Evolutionary conservation across 2,888 invertebrate species (phyloP), one percentile per base, ranked within the genome.

Genomic region (Falcaria lacertinaria): DNA sequence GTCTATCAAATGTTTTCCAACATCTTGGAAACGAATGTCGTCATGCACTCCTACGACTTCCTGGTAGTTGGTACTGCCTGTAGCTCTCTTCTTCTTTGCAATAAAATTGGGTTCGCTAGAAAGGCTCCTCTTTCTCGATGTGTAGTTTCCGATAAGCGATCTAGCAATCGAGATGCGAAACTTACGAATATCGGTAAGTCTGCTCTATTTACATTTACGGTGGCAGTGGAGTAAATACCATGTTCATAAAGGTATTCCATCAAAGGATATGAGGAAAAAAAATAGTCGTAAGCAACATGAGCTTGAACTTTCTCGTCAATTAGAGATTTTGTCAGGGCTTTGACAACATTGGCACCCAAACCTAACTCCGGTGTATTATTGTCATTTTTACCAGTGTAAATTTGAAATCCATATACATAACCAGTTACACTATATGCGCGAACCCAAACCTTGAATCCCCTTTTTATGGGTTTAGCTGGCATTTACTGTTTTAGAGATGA

Each of bases 391-490:
- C 39, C 39, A 42, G 39, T 22, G 19, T 53, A 51, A 19, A 51
- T 45, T 41, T 52, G 32, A 32, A 43, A 50, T 7, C 52, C 33
- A 43, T 42, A 56, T 14, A 54, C 39, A 42, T 57, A 59, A 7
- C 59, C 56, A 32, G 54, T 60, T 16, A 28, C 39, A 25, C 45
- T 45, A 32, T 56, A 49, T 39, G 42, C 45, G 11, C 52, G 34
- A 33, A 47, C 51, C 59, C 64, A 63, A 34, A 57, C 47, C 44
- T 64, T 63, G 39, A 47, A 63, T n/a, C 60, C 61, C 34, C 59
- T 46, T 51, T 64, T 64, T 41, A 62, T 53, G 4, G 61, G 60
- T 40, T 64, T 63, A 19, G 45, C 35, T 8, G 59, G 60, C 59
- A 63, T 57, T 39, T 62, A 62, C 35, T 62, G 60, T 42, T 54